These are phyloP conservation scores for Eupithecia vulgata DNA, from an alignment of 2,888 invertebrate genomes.

Conservation along the genomic window DNA sequence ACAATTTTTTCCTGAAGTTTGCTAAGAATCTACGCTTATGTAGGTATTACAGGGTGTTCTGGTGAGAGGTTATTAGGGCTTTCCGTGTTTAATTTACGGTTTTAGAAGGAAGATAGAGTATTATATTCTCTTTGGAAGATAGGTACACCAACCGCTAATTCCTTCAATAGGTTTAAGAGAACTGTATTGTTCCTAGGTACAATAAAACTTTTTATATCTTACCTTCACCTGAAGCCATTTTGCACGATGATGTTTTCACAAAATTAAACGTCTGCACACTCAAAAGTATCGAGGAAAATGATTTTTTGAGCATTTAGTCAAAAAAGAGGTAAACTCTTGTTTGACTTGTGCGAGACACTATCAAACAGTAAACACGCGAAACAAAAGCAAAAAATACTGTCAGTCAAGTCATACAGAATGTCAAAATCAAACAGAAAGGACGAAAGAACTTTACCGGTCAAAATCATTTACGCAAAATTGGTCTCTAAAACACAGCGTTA, in stretches of 20 bases:
- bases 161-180: not conserved
- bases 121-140: too few relatives aligned
- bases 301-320: constrained; percentile 63
- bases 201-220: constrained; percentile 40
- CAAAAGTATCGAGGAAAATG: constrained; percentile 51
- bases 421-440: not conserved
- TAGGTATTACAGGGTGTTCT: too few relatives aligned
- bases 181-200: too few relatives aligned
- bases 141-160: not conserved
- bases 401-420: not conserved
- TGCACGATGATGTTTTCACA: constrained; percentile 50
- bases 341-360: not conserved
- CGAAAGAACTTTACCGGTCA: not conserved
- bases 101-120: too few relatives aligned
- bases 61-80: not conserved
- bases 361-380: not conserved
- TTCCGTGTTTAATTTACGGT: not conserved
- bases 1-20: not conserved
- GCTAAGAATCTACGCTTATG: too few relatives aligned
- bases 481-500: constrained; percentile 6
- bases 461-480: not conserved
- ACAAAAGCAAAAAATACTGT: not conserved
- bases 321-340: not conserved
- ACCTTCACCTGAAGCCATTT: constrained; percentile 61
- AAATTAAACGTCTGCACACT: constrained; percentile 51